Percentiles rank a stretch among this genome's conserved stretches.
phyloP scores from a whole-genome alignment of 1,140 invertebrate species.

The Drosophila santomea region DNA sequence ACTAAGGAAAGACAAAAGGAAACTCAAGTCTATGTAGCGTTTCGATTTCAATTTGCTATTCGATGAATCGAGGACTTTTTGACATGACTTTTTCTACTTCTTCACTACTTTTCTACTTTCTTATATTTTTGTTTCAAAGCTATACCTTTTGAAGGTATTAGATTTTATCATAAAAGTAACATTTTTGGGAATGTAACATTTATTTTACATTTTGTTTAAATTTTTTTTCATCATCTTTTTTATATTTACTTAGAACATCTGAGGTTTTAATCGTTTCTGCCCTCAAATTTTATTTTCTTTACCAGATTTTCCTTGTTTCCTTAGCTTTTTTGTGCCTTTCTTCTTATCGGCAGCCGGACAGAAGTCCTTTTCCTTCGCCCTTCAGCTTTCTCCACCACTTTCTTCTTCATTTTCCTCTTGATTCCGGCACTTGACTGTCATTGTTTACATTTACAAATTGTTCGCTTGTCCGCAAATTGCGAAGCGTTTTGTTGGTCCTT shows the following conservation, averaged over 20 bases:
- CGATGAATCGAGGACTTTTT: neutral
- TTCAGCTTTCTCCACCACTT: conserved; percentile 20
- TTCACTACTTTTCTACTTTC: neutral
- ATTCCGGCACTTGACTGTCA: conserved; percentile 76
- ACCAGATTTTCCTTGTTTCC: conserved; percentile 43
- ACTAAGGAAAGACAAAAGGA: neutral
- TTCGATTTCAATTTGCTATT: conserved; percentile 53
- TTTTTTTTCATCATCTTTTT: conserved; percentile 16
- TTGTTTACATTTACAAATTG: conserved; percentile 83
- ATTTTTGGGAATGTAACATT: neutral
- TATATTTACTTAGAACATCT: conserved; percentile 51
- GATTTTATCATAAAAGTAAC: neutral
- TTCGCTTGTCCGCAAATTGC: conserved; percentile 82
- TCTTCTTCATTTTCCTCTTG: conserved; percentile 29
- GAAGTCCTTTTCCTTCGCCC: conserved; percentile 38
- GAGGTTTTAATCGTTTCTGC: conserved; percentile 75
- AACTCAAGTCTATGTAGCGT: conserved; percentile 5
- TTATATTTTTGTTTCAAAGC: neutral
- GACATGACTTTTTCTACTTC: neutral
- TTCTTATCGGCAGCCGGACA: conserved; percentile 65
- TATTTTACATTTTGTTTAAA: neutral
- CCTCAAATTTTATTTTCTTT: conserved; percentile 67
- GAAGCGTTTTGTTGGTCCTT: conserved; percentile 50
- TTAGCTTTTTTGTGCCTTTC: conserved; percentile 28
- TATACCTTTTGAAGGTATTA: neutral